Conservation (phyloP, 2,888 invertebrate species). For the Sympetrum striolatum region DNA sequence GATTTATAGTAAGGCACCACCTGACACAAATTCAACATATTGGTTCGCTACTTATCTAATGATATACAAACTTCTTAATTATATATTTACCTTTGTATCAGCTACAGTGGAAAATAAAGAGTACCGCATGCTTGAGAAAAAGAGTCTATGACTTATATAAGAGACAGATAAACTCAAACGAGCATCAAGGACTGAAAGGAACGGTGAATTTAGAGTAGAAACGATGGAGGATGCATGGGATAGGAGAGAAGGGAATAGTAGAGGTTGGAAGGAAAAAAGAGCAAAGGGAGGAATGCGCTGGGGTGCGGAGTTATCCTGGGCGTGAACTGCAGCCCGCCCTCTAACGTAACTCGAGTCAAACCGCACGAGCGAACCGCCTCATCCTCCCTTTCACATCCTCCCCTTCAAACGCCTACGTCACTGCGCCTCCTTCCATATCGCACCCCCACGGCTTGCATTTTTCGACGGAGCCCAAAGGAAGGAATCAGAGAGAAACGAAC, state of each 20-base stretch:
- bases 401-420: no score
- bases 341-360: constrained; percentile 7
- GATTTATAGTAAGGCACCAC: no score
- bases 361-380: constrained; percentile 14
- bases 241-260: neutral
- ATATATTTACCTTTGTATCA: no score
- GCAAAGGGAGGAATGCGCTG: neutral
- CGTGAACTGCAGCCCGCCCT: neutral
- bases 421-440: neutral
- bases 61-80: no score
- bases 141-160: no score
- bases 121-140: no score
- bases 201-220: neutral
- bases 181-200: neutral
- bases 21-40: no score
- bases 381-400: neutral
- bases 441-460: neutral
- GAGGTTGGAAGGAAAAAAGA: neutral
- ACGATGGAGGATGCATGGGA: neutral
- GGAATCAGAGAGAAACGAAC: neutral
- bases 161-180: neutral
- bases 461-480: neutral
- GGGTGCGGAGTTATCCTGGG: constrained; percentile 14
- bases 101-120: no score
- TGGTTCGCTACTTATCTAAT: no score